A percentile compares a stretch with the other conserved stretches of the same genome.
Evolutionary conservation across 2,888 invertebrate species (phyloP).

Genomic region (Diloba caeruleocephala): DNA sequence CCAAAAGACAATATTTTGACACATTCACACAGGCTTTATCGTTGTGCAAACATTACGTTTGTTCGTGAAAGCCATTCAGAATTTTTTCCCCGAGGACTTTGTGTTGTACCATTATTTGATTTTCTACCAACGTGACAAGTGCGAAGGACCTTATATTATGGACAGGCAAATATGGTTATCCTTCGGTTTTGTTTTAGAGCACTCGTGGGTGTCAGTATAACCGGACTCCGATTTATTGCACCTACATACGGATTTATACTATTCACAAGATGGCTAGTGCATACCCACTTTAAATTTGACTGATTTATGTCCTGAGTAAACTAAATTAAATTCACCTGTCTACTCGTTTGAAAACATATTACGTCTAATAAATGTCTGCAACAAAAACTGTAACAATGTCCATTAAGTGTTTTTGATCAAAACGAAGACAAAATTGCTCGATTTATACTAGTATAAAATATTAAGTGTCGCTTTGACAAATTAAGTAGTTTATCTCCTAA

Average conservation of each 20-base stretch:
- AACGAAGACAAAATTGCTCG: constrained; percentile 29
- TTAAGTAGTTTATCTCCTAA: constrained; percentile 45
- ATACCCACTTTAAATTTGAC: constrained; percentile 49
- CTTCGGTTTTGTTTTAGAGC: constrained; percentile 74
- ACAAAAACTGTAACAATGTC: constrained; percentile 23
- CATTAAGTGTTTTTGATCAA: constrained; percentile 32
- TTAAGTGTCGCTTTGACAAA: constrained; percentile 56
- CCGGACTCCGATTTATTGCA: constrained; percentile 63
- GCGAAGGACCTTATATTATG: constrained; percentile 82
- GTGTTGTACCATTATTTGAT: constrained; percentile 78
- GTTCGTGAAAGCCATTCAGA: constrained; percentile 84
- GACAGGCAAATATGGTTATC: constrained; percentile 79
- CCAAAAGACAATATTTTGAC: constrained; percentile 87
- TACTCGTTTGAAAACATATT: constrained; percentile 23
- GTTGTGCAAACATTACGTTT: constrained; percentile 84
- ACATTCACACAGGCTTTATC: constrained; percentile 88
- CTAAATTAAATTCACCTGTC: constrained; percentile 32
- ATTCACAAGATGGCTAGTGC: constrained; percentile 49
- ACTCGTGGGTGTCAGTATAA: constrained; percentile 69
- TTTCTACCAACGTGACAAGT: constrained; percentile 87
- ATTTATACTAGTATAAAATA: constrained; percentile 48
- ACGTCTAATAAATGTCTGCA: constrained; percentile 27
- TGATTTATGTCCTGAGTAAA: constrained; percentile 43
- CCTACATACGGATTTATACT: constrained; percentile 65
- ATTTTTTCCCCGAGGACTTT: constrained; percentile 79